Conservation (phyloP, 2,888 invertebrate genomes). For the Zygaena filipendulae region DNA sequence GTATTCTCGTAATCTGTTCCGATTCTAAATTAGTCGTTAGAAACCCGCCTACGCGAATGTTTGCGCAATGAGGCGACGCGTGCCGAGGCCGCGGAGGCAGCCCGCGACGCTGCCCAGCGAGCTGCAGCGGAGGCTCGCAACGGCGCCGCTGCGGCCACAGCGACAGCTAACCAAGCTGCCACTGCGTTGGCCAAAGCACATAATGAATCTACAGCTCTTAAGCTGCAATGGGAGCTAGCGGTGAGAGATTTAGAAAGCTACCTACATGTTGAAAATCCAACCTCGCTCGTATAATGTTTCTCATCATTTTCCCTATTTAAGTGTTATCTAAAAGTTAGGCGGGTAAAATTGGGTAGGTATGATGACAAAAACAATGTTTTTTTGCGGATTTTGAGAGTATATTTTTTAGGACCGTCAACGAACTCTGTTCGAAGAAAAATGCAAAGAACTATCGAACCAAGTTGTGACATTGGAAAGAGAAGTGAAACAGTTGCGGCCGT, state of each 20-base stretch:
- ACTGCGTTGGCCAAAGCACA: slow-evolving; percentile 30
- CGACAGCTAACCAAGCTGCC: slow-evolving; percentile 37
- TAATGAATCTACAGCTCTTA: slow-evolving; percentile 35
- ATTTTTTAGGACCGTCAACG: slow-evolving; percentile 49
- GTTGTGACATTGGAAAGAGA: slow-evolving; percentile 33
- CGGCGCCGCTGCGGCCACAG: slow-evolving; percentile 38
- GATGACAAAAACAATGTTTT: no score
- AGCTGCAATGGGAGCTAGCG: slow-evolving; percentile 40
- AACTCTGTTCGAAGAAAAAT: slow-evolving; percentile 38
- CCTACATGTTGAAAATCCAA: background rate
- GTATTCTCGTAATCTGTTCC: no score
- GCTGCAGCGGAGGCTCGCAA: slow-evolving; percentile 38
- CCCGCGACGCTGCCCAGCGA: slow-evolving; percentile 34
- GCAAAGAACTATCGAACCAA: slow-evolving; percentile 32
- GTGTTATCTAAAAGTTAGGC: no score
- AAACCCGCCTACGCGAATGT: slow-evolving; percentile 38
- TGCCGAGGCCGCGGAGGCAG: slow-evolving; percentile 43
- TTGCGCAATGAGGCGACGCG: slow-evolving; percentile 37
- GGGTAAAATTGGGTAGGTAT: no score
- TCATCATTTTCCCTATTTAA: no score
- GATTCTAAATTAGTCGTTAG: slow-evolving; percentile 43
- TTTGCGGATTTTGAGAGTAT: no score
- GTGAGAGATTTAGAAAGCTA: no score
- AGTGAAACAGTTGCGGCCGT: slow-evolving; percentile 34
- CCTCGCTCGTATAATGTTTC: no score